These are phyloP conservation scores for Hoplias malabaricus DNA, from an alignment of 2,113 vertebrate species.

Conservation along the genomic window DNA sequence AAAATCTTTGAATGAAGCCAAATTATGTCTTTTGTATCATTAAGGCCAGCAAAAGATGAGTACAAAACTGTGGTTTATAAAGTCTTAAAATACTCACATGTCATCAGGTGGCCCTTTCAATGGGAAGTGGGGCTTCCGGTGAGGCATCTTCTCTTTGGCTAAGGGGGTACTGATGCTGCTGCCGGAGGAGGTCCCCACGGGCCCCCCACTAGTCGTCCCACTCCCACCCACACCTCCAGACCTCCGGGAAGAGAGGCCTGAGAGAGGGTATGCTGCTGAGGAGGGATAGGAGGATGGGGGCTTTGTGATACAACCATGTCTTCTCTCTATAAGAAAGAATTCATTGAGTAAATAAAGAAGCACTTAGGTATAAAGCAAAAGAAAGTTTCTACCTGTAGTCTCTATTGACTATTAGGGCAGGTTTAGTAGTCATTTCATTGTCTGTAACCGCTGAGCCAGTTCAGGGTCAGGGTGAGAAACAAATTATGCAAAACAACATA, in stretches of 20 bases:
- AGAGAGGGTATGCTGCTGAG: conserved; percentile 78
- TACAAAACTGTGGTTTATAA: background rate
- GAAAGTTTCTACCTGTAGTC: too few species aligned
- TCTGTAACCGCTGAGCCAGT: too few species aligned
- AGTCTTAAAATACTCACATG: conserved; percentile 80
- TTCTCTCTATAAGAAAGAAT: conserved; percentile 81
- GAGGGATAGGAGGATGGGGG: conserved; percentile 77
- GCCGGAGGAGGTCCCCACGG: conserved; percentile 72
- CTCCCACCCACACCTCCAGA: conserved; percentile 62
- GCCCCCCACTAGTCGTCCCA: conserved; percentile 73
- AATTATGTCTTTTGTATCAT: too few species aligned
- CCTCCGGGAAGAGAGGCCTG: conserved; percentile 77
- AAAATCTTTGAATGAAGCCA: background rate
- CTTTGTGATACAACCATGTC: conserved; percentile 91
- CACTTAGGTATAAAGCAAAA: too few species aligned
- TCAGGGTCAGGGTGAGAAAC: too few species aligned
- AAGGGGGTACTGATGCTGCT: conserved; percentile 76
- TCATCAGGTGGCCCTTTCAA: conserved; percentile 85
- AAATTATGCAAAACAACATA: background rate
- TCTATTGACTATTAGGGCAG: too few species aligned
- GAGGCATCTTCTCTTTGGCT: conserved; percentile 96
- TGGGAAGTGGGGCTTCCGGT: conserved; percentile 84
- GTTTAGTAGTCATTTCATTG: too few species aligned
- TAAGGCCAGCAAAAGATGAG: background rate
- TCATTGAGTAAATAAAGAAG: background rate